Conservation (phyloP, 92 coral and sea anemone species). For the Bergia sp. region DNA sequence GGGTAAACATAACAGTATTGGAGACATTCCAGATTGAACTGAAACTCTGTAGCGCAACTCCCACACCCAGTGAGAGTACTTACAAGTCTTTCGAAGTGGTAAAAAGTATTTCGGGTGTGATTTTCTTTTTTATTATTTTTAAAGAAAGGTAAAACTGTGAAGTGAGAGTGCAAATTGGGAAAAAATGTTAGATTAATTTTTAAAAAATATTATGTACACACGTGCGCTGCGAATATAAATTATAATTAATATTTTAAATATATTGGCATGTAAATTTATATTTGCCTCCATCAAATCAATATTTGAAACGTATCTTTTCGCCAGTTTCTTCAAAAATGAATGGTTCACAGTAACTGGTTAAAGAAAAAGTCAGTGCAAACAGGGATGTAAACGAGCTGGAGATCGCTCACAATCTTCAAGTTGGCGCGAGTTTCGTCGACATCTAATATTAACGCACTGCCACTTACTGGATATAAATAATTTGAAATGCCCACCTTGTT, state of each 20-base stretch:
- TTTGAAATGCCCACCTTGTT: too few relatives aligned
- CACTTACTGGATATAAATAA: too few relatives aligned
- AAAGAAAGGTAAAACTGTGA: background rate
- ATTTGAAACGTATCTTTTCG: background rate
- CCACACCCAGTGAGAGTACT: too few relatives aligned
- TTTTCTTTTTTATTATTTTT: too few relatives aligned
- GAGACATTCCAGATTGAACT: too few relatives aligned
- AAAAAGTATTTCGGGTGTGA: too few relatives aligned
- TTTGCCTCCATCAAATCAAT: conserved; percentile 14
- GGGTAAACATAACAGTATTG: too few relatives aligned
- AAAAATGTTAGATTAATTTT: background rate
- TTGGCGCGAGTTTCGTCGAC: background rate
- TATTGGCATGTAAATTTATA: background rate
- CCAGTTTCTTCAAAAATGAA: background rate
- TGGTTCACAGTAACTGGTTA: background rate
- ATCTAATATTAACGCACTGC: too few relatives aligned
- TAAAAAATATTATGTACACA: background rate
- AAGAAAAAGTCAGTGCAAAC: background rate
- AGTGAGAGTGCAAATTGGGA: too few relatives aligned
- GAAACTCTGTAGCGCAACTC: too few relatives aligned
- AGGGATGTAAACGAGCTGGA: background rate
- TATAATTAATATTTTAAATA: too few relatives aligned
- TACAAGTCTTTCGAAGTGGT: too few relatives aligned
- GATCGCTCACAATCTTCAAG: background rate
- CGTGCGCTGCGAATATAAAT: conserved; percentile 22